phyloP scores from a whole-genome alignment of 1,140 invertebrate species.

The Augochlora pura region DNA sequence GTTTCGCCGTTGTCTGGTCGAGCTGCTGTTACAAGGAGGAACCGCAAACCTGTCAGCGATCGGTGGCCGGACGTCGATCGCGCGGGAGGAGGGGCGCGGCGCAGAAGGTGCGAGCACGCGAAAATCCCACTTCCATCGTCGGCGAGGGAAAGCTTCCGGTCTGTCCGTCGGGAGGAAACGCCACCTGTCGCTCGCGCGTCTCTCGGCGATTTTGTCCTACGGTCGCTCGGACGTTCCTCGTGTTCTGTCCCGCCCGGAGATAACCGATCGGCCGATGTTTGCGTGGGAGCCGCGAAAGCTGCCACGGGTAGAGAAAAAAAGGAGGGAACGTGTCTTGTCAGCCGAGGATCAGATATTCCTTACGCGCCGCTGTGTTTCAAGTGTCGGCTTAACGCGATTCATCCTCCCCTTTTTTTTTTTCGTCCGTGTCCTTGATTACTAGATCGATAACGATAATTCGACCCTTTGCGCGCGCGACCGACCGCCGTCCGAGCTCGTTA shows the following conservation, averaged over 20 bases:
- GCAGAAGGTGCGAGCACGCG: slow-evolving; percentile 36
- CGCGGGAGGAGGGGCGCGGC: background rate
- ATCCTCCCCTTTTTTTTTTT: too few relatives aligned
- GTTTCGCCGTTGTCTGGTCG: slow-evolving; percentile 42
- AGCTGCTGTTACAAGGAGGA: slow-evolving; percentile 77
- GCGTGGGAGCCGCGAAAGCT: slow-evolving; percentile 12
- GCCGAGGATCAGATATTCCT: slow-evolving; percentile 17
- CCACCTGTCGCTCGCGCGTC: slow-evolving; percentile 44
- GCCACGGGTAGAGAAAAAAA: background rate
- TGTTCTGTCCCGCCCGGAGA: background rate
- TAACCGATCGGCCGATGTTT: slow-evolving; percentile 8
- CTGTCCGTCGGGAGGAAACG: slow-evolving; percentile 7
- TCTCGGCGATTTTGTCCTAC: background rate
- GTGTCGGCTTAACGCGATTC: background rate
- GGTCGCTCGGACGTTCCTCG: background rate
- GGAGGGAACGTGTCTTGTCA: slow-evolving; percentile 15
- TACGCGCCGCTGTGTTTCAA: background rate
- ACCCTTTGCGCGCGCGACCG: too few relatives aligned
- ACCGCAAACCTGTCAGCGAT: slow-evolving; percentile 78
- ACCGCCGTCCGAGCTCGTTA: too few relatives aligned
- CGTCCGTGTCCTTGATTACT: background rate
- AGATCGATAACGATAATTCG: background rate
- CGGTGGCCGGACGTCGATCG: slow-evolving; percentile 40
- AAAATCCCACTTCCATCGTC: slow-evolving; percentile 47
- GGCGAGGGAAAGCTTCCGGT: slow-evolving; percentile 62